Conservation (phyloP, 23 tunicate genomes). For the Aplidium turbinatum region DNA sequence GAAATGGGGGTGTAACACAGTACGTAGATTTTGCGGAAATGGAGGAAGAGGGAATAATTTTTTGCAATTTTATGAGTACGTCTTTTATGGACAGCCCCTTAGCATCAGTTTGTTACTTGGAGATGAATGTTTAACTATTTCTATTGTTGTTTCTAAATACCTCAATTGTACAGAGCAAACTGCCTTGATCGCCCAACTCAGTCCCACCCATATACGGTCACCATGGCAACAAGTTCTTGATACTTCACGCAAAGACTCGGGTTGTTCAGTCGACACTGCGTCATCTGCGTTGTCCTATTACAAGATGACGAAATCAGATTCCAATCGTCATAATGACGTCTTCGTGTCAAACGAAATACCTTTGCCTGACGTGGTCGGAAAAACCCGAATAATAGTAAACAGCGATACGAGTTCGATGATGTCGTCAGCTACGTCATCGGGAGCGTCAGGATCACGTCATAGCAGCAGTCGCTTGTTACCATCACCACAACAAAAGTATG, state of each 20-base stretch:
- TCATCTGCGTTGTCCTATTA: conserved; percentile 60
- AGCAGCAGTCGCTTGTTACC: neutral
- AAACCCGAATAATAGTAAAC: conserved; percentile 14
- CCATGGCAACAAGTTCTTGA: conserved; percentile 36
- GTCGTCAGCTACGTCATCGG: conserved; percentile 62
- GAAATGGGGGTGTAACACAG: no score
- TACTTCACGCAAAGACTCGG: conserved; percentile 47
- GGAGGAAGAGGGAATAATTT: no score
- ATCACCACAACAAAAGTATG: no score
- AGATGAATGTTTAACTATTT: no score
- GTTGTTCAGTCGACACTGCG: conserved; percentile 62
- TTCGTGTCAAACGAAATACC: neutral
- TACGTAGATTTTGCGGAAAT: no score
- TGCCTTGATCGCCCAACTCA: neutral
- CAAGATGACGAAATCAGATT: conserved; percentile 34
- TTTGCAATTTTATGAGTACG: no score
- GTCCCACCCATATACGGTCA: conserved; percentile 13
- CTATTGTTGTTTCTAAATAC: neutral
- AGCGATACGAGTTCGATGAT: conserved; percentile 67
- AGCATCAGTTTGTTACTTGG: no score
- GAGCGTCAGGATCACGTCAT: conserved; percentile 19
- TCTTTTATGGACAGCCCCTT: no score
- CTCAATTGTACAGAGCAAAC: neutral
- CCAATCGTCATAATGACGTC: conserved; percentile 11
- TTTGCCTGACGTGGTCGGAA: conserved; percentile 45